A percentile compares a stretch with the other conserved stretches of the same genome.
Evolutionary conservation across 2,113 vertebrate species (phyloP).

Genomic region (Hystrix brachyura): DNA sequence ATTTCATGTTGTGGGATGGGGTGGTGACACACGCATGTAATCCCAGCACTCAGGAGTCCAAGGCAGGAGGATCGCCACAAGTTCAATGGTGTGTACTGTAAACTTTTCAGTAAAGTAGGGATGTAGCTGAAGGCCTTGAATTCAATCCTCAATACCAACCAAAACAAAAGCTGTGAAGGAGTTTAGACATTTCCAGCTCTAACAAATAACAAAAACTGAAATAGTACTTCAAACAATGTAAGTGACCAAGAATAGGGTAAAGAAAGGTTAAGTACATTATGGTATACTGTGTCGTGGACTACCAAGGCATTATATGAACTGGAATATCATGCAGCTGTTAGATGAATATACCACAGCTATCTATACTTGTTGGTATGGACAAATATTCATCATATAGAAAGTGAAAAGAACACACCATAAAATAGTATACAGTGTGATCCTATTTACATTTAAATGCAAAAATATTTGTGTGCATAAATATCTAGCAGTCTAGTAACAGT

Average conservation of each 20-base stretch:
- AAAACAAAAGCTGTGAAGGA: background rate
- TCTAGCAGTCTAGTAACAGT: background rate
- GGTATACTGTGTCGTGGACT: background rate
- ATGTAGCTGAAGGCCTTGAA: background rate
- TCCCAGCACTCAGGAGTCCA: background rate
- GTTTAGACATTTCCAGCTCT: background rate
- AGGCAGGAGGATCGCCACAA: background rate
- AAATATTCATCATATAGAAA: background rate
- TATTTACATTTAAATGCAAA: constrained; percentile 28
- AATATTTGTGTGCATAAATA: background rate
- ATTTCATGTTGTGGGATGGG: background rate
- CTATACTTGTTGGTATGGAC: background rate
- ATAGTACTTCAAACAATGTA: background rate
- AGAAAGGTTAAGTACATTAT: background rate
- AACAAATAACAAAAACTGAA: background rate
- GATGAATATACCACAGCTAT: background rate
- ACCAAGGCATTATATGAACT: background rate
- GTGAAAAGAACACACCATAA: background rate
- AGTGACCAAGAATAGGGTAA: background rate
- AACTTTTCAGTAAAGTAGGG: background rate
- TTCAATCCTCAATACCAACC: background rate
- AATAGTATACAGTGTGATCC: background rate
- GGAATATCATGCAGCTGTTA: background rate
- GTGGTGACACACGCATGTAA: background rate
- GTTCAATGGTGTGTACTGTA: background rate